Conservation (phyloP, 2,888 invertebrate species). For the Alcis repandata region DNA sequence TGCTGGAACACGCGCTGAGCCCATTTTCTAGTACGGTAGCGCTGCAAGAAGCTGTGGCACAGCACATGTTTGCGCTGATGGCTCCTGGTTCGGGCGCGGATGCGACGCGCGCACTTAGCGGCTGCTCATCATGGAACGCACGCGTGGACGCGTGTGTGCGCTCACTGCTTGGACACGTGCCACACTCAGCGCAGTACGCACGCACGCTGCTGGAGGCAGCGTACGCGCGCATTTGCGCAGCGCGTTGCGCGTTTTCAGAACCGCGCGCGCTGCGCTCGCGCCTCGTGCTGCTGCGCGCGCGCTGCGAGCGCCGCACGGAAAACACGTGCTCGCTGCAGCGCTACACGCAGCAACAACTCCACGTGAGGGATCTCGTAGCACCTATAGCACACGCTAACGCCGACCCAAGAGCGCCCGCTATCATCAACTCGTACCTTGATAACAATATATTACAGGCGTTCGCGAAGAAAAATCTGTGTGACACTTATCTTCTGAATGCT, state of each 20-base stretch:
- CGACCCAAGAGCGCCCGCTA: constrained; percentile 51
- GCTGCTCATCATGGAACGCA: constrained; percentile 49
- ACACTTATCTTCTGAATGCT: constrained; percentile 57
- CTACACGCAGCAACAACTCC: constrained; percentile 53
- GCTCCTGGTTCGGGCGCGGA: constrained; percentile 31
- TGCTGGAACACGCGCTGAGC: constrained; percentile 54
- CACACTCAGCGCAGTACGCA: constrained; percentile 67
- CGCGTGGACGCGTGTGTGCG: constrained; percentile 58
- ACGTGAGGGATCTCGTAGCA: constrained; percentile 51
- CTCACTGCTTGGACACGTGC: constrained; percentile 58
- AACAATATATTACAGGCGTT: constrained; percentile 52
- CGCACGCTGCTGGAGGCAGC: constrained; percentile 59
- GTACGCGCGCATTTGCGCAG: constrained; percentile 52
- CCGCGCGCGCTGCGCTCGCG: constrained; percentile 48
- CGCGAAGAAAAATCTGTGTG: constrained; percentile 60
- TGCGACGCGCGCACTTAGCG: constrained; percentile 42
- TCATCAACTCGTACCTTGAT: constrained; percentile 62
- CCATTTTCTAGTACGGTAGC: constrained; percentile 51
- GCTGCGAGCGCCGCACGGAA: constrained; percentile 32
- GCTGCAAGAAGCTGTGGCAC: constrained; percentile 60
- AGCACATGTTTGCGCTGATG: constrained; percentile 65
- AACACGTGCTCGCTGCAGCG: constrained; percentile 34
- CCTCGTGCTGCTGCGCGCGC: constrained; percentile 54
- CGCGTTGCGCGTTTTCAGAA: constrained; percentile 43
- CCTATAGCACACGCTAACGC: constrained; percentile 25